phyloP scores from a whole-genome alignment of 2,888 invertebrate species.

The Strigamia crassipes region DNA sequence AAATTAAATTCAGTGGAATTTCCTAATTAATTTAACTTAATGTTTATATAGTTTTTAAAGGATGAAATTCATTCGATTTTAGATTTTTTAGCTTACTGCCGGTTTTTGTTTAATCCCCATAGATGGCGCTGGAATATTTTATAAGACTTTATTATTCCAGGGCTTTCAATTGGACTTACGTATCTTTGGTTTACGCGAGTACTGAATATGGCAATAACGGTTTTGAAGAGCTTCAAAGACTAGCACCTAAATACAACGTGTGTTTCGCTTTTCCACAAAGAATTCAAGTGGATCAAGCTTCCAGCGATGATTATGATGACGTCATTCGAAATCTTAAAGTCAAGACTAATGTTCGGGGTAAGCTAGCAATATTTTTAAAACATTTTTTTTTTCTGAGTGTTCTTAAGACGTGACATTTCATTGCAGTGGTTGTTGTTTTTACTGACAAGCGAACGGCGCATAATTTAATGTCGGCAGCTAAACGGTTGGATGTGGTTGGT shows the following conservation, averaged over 20 bases:
- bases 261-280: conserved; percentile 63
- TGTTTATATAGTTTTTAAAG: too few species aligned
- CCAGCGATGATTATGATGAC: conserved; percentile 59
- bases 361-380: not conserved
- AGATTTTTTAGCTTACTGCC: too few species aligned
- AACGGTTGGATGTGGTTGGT: conserved; percentile 55
- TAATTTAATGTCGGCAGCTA: conserved; percentile 61
- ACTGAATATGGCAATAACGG: conserved; percentile 65
- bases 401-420: not conserved
- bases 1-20: not conserved
- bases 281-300: conserved; percentile 60
- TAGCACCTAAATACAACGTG: conserved; percentile 61
- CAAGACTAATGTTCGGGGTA: conserved; percentile 63
- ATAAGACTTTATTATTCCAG: conserved; percentile 54
- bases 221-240: conserved; percentile 60
- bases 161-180: conserved; percentile 64
- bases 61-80: too few species aligned
- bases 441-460: conserved; percentile 61
- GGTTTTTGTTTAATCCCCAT: too few species aligned
- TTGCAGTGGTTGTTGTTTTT: conserved; percentile 63
- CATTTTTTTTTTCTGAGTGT: not conserved
- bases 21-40: not conserved
- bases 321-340: conserved; percentile 60
- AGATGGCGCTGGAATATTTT: too few species aligned
- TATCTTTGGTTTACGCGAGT: conserved; percentile 64